These are phyloP conservation scores for Deroptyus accipitrinus DNA, from an alignment of 2,113 vertebrate species.

Conservation along the genomic window DNA sequence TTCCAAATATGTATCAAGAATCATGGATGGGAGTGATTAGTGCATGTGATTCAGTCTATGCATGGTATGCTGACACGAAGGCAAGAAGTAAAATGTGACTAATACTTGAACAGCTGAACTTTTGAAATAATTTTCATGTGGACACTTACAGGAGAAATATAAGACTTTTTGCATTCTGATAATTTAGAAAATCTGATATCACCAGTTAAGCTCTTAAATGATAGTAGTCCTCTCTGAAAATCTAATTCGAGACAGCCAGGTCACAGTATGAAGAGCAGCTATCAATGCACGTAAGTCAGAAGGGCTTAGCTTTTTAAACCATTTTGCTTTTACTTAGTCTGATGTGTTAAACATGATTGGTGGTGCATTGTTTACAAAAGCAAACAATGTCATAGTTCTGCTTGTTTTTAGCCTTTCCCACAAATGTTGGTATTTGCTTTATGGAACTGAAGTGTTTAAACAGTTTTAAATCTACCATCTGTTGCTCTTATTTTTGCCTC, in stretches of 20 bases:
- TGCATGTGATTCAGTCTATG: neutral
- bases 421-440: neutral
- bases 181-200: neutral
- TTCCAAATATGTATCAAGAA: neutral
- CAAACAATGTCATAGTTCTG: neutral
- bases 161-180: neutral
- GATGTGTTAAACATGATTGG: neutral
- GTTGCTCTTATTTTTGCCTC: neutral
- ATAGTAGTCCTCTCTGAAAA: neutral
- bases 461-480: neutral
- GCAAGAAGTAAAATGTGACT: neutral
- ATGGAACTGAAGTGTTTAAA: neutral
- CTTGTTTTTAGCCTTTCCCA: neutral
- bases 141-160: neutral
- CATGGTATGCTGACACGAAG: neutral
- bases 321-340: neutral
- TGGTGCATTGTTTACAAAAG: neutral
- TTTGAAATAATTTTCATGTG: neutral
- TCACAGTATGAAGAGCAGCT: neutral
- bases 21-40: neutral
- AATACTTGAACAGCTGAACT: neutral
- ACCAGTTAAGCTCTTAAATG: neutral
- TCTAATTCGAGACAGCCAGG: neutral
- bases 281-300: neutral
- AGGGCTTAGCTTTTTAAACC: neutral